A percentile compares a stretch with the other conserved stretches of the same genome.
phyloP scores from a whole-genome alignment of 1,140 invertebrate genomes.

The Drosophila kikkawai region DNA sequence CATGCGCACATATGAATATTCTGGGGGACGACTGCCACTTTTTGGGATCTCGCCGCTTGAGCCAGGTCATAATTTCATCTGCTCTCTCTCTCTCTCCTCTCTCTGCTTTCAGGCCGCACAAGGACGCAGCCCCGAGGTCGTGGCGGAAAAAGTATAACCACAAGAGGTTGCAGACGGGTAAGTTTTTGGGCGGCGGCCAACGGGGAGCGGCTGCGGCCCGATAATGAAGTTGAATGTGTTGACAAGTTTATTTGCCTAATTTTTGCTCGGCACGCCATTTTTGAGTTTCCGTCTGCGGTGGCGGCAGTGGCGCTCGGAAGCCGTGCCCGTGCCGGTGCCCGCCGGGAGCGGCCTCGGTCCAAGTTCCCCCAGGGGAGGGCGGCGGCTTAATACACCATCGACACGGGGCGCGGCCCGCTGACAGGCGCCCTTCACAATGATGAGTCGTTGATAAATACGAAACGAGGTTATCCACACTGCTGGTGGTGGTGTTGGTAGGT shows the following conservation, averaged over 20 bases:
- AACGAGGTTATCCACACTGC: constrained; percentile 33
- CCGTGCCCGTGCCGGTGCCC: constrained; percentile 18
- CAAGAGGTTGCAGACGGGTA: constrained; percentile 43
- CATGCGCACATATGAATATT: constrained; percentile 55
- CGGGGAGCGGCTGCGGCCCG: constrained; percentile 37
- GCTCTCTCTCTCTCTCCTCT: not conserved
- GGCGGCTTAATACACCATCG: constrained; percentile 30
- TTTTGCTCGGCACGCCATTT: constrained; percentile 65
- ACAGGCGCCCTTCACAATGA: constrained; percentile 53
- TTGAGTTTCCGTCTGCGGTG: constrained; percentile 40
- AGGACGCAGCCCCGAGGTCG: not conserved
- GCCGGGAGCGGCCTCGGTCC: constrained; percentile 36
- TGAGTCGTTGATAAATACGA: constrained; percentile 53
- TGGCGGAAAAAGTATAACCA: constrained; percentile 5
- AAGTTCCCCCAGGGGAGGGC: constrained; percentile 3
- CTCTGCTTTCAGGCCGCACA: constrained; percentile 23
- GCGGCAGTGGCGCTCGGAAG: not conserved
- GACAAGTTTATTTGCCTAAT: constrained; percentile 76
- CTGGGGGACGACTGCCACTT: not conserved
- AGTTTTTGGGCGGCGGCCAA: constrained; percentile 35
- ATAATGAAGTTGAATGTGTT: constrained; percentile 76
- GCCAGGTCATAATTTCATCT: constrained; percentile 21
- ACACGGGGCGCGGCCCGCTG: constrained; percentile 39
- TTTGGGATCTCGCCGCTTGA: constrained; percentile 25
- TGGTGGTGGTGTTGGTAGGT: not conserved